These are phyloP conservation scores for Hipposideros armiger DNA, from an alignment of 2,113 vertebrate genomes.

Conservation along the genomic window DNA sequence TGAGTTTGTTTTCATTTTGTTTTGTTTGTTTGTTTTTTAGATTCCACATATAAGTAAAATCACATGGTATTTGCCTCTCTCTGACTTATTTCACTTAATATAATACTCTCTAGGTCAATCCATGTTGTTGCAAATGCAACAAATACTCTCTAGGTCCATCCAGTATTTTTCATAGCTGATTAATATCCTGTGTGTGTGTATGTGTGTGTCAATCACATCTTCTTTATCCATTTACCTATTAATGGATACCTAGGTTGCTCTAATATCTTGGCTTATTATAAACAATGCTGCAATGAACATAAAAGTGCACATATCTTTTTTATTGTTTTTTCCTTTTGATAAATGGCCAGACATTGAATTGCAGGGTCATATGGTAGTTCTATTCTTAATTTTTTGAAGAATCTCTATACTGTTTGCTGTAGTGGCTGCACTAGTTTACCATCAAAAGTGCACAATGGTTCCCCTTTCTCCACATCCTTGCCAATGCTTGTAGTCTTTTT, in stretches of 20 bases:
- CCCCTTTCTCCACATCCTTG: background rate
- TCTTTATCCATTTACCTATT: background rate
- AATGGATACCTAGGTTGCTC: background rate
- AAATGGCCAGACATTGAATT: background rate
- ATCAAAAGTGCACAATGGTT: no score
- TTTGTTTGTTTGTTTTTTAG: background rate
- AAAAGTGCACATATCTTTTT: background rate
- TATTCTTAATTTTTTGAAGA: background rate
- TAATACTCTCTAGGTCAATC: background rate
- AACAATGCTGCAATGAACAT: background rate
- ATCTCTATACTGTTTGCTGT: background rate
- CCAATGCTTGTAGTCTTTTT: background rate
- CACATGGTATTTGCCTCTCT: background rate
- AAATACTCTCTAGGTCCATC: background rate
- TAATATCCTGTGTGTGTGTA: background rate
- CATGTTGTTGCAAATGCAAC: background rate
- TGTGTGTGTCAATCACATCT: background rate
- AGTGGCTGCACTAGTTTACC: background rate
- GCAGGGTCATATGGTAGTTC: background rate
- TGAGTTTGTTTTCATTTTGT: background rate
- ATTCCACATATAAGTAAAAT: background rate
- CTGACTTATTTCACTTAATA: background rate
- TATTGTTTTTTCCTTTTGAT: background rate
- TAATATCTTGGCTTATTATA: background rate
- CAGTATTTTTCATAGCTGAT: background rate